These are phyloP conservation scores for Ceratina japonica DNA, from an alignment of 1,140 invertebrate genomes.

Conservation along the genomic window DNA sequence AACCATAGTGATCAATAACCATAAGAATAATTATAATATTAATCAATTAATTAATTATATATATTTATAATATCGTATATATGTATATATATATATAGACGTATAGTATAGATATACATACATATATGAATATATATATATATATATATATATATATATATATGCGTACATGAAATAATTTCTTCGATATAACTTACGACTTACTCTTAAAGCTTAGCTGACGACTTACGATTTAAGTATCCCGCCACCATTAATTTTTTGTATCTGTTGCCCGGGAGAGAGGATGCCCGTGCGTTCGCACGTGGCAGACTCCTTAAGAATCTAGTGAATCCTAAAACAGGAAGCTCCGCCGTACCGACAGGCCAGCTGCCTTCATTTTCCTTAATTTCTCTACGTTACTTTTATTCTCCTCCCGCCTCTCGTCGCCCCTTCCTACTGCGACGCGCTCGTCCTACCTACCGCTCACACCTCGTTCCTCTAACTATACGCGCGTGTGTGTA, in stretches of 20 bases:
- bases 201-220: slow-evolving; percentile 64
- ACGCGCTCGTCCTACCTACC: not conserved
- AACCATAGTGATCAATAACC: slow-evolving; percentile 49
- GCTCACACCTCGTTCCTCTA: not conserved
- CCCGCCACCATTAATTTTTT: slow-evolving; percentile 50
- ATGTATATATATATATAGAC: too few relatives aligned
- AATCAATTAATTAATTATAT: slow-evolving; percentile 52
- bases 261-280: slow-evolving; percentile 26
- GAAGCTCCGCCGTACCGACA: slow-evolving; percentile 73
- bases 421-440: not conserved
- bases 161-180: slow-evolving; percentile 62
- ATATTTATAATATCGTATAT: slow-evolving; percentile 36
- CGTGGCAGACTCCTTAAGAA: slow-evolving; percentile 72
- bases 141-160: slow-evolving; percentile 43
- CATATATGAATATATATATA: slow-evolving; percentile 47
- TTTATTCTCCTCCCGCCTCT: slow-evolving; percentile 20
- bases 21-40: slow-evolving; percentile 51
- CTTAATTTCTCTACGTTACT: slow-evolving; percentile 62
- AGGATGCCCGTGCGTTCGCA: slow-evolving; percentile 68
- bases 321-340: slow-evolving; percentile 75
- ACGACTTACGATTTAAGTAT: slow-evolving; percentile 67
- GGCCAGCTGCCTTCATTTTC: slow-evolving; percentile 72
- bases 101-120: slow-evolving; percentile 22
- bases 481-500: not conserved
- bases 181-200: slow-evolving; percentile 65